Base-by-base conservation (phyloP, 2,113 vertebrate species). In the Arenaria interpres region DNA sequence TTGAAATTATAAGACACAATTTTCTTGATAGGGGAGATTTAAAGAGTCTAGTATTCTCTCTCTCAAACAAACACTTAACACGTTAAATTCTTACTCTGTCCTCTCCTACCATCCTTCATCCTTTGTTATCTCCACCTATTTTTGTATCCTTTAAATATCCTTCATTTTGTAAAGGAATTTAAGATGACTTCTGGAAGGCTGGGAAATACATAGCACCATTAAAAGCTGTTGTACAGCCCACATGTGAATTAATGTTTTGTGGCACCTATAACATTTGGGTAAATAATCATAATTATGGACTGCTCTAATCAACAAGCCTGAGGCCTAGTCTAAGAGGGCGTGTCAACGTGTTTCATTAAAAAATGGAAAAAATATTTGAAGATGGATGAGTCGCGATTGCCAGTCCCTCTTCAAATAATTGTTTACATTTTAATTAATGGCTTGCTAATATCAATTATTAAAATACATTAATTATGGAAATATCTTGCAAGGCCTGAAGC, bases 281-380 rank as follows among this genome's bases (percentile, higher is more conserved):
- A 95, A 92, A 90, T 48, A 85, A 78, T 33, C 4, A 15, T 33
- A n/a, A 81, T 67, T 69, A 6, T 75, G 23, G 25, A 51, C 21
- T 46, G 18, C 20, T 78, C 5, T 56, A 71, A 85, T 30, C 30
- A 68, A n/a, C 18, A n/a, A 78, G 22, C 14, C n/a, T 60, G 32
- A 50, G 23, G 32, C 3, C 3, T 80, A 45, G 14, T 41, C 28
- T 88, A 60, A 85, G 23, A 4, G 6, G 2, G 7, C 0, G 1
- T 72, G 33, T 54, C n/a, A 59, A 89, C 54, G 4, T 23, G 14
- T 56, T 56, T 48, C 30, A 68, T 43, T 56, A 46, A 59, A 89
- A 89, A 67, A 22, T 1, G 1, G 30, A 2, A 22, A 48, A 57
- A 72, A 41, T 8, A 3, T 2, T 10, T 12, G 9, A 62, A 73